Percentiles rank a stretch among this genome's conserved stretches.
Evolutionary conservation across 2,113 vertebrate genomes (phyloP).

Genomic region (Charina bottae): DNA sequence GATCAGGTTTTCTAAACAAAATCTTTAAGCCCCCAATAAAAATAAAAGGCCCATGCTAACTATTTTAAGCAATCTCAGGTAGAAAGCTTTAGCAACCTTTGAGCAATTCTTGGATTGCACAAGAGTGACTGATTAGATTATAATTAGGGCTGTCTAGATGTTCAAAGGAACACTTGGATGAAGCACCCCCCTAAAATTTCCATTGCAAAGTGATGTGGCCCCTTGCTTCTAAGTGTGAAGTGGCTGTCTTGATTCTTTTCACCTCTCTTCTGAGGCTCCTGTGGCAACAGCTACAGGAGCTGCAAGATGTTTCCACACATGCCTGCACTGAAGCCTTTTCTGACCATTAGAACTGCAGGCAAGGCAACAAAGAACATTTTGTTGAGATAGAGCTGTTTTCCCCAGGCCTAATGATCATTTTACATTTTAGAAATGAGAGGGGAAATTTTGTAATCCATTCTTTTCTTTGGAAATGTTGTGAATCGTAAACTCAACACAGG

Average conservation of each 20-base stretch:
- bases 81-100: too few species aligned
- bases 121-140: neutral
- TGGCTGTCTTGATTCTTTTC: neutral
- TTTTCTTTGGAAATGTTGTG: neutral
- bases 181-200: neutral
- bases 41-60: too few species aligned
- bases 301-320: neutral
- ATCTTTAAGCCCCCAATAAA: too few species aligned
- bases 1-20: too few species aligned
- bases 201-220: neutral
- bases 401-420: neutral
- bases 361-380: neutral
- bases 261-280: neutral
- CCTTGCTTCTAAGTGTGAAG: neutral
- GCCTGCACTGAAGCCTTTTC: neutral
- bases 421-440: neutral
- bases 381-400: neutral
- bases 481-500: neutral
- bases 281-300: neutral
- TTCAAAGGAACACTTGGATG: neutral
- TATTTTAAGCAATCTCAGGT: too few species aligned
- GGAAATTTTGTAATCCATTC: neutral
- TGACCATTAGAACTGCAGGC: neutral
- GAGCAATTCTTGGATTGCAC: neutral
- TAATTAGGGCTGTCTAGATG: neutral